Evolutionary conservation across 2,888 invertebrate genomes (phyloP), one percentile per base, ranked within the genome.

Genomic region (Prosapia bicincta): DNA sequence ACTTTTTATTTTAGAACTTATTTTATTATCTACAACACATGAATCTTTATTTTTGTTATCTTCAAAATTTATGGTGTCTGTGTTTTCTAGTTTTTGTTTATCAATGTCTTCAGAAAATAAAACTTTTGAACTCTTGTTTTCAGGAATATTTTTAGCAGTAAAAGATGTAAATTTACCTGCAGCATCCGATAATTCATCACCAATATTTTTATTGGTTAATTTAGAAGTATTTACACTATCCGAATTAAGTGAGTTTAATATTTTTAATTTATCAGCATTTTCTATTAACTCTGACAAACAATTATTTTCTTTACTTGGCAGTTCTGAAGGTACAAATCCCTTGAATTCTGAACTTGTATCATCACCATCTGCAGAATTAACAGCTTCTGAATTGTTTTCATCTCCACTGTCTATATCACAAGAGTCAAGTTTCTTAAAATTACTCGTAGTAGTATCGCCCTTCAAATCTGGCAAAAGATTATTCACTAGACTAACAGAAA

Each of bases 251-350:
- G 54, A 54, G 20, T 54, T 54, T 5, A 54, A 20, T 20, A 20
- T 20, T 20, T 5, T 54, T 20, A 20, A 54, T 20, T 54, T 20
- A 54, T 54, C 54, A 2, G 54, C 3, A 2, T 87, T 85, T 81
- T 86, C 85, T 74, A 88, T 87, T 25, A 88, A 88, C 24, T 69
- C 71, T 43, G 69, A 66, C 70, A 72, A 71, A 76, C 72, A 9
- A 71, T 68, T 76, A 28, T 79, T 79, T 10, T 23, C 32, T 76
- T 74, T 54, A 38, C 38, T 38, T 38, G 38, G 38, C 15, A 38
- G 15, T 54, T 54, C 54, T 54, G 54, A 10, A 20, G 54, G 54
- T 6, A 54, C 7, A 20, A 54, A 54, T 3, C 54, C 54, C 20
- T 54, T 54, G 20, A 54, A 54, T 54, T 54, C 54, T 2, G 54